Evolutionary conservation across 2,888 invertebrate species (phyloP), one percentile per base, ranked within the genome.

Genomic region (Mechanitis messenoides): DNA sequence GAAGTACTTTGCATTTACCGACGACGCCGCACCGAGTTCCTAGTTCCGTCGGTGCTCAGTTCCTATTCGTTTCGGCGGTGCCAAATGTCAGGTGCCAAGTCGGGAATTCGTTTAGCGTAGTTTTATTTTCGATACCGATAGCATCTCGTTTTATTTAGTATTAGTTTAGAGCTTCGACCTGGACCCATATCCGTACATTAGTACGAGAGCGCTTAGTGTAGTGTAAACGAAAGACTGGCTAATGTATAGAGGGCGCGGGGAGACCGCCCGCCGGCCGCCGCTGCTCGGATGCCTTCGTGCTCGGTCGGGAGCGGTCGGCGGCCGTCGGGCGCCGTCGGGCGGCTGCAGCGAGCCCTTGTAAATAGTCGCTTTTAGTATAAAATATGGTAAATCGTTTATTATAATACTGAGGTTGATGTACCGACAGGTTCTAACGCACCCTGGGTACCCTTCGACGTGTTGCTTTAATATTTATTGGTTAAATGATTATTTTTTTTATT

Each of bases 211-310:
- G 66, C 62, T 59, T 62, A 66, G 83, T 77, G 85, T 87, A 87
- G 84, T 80, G 85, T 76, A 87, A 88, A 83, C 85, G 87, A 89
- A 89, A 88, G 89, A 89, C 89, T 89, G 88, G 88, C 83, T 86
- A 85, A 85, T 78, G 85, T 86, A 83, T 82, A 71, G 82, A 79
- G 50, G 50, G 50, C 50, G 50, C 31, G 47, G 28, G 50, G 50
- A 31, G 50, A 31, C 31, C 31, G 50, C 42, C 28, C 31, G 50
- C 28, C 31, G 50, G 50, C 31, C 31, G n/a, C 47, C 28, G 31
- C 42, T 9, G 42, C 42, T 12, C 12, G n/a, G 1, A 5, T 5
- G 46, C 20, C 28, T 6, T 20, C 28, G 28, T 2, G 28, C 28
- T 7, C 9, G 42, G 9, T 42, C 42, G 50, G 50, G 31, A 7